Evolutionary conservation across 1,140 invertebrate species (phyloP), one percentile per base, ranked within the genome.

Genomic region (Heliconius nattereri): DNA sequence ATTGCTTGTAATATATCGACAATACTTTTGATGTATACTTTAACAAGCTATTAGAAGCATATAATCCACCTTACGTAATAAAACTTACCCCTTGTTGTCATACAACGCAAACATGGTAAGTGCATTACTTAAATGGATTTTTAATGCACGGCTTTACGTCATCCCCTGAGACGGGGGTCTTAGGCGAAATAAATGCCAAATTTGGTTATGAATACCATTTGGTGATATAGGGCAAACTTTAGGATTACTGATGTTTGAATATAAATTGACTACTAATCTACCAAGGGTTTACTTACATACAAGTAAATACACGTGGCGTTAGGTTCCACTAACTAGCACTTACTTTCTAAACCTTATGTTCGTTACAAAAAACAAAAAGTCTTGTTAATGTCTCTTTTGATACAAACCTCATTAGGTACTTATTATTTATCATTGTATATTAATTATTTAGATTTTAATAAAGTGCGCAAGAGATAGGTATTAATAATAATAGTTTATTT

Each of bases 101-200:
- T 57, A 40, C 71, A 52, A 54, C 72, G 66, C 20, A 45, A 78
- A 81, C 80, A 81, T 52, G 60, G 60, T 74, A 78, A 78, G 72
- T 84, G 84, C 88, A 89, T 89, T 89, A 89, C 76, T 85, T 85
- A 86, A 88, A 89, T 89, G 85, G 84, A 85, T 75, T 79, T 87
- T 87, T 87, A 85, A 88, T 88, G 86, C 81, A 81, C 20, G 52
- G 40, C 40, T 83, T 84, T 78, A 78, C 73, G 72, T 66, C 52
- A 70, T 52, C 54, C 54, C 78, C n/a, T 23, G 78, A 70, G 78
- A 54, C 75, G 16, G 60, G 71, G 70, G 71, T 52, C 57, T 66
- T 52, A 37, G 60, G 13, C 60, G 60, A 66, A 66, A 66, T 66
- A 66, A 66, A 66, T 66, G 60, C 26, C 11, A 29, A 66, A 66